phyloP scores from a whole-genome alignment of 92 coral and sea anemone species.

The Phymanthus crucifer region DNA sequence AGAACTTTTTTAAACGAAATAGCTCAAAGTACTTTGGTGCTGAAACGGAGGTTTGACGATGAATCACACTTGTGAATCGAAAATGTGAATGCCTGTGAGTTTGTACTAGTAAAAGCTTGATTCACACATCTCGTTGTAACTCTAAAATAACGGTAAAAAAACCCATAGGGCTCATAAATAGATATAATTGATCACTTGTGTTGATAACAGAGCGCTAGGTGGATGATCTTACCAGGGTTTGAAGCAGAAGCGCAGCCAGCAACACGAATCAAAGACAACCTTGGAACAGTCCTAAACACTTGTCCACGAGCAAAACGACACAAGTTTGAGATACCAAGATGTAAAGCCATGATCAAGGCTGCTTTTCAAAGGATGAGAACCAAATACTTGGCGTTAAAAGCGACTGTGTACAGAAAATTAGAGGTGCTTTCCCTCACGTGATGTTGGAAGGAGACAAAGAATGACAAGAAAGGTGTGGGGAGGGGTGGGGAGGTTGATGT shows the following conservation, averaged over 20 bases:
- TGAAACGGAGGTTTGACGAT: too few species aligned
- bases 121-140: too few species aligned
- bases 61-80: too few species aligned
- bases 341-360: conserved; percentile 24
- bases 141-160: too few species aligned
- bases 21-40: too few species aligned
- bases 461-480: neutral
- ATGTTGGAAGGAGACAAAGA: neutral
- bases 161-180: neutral
- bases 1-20: too few species aligned
- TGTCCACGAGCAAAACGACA: conserved; percentile 27
- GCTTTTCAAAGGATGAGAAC: neutral
- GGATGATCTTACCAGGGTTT: neutral
- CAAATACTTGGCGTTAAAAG: neutral
- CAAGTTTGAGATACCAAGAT: conserved; percentile 18
- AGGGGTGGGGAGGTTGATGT: neutral
- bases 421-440: neutral
- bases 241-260: conserved; percentile 26
- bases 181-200: neutral
- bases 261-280: conserved; percentile 12
- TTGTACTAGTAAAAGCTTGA: too few species aligned
- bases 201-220: neutral
- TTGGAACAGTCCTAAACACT: neutral
- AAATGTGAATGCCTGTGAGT: too few species aligned
- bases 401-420: neutral